Base-by-base conservation (phyloP, 2,888 invertebrate species). In the Cheilosia vernalis region DNA sequence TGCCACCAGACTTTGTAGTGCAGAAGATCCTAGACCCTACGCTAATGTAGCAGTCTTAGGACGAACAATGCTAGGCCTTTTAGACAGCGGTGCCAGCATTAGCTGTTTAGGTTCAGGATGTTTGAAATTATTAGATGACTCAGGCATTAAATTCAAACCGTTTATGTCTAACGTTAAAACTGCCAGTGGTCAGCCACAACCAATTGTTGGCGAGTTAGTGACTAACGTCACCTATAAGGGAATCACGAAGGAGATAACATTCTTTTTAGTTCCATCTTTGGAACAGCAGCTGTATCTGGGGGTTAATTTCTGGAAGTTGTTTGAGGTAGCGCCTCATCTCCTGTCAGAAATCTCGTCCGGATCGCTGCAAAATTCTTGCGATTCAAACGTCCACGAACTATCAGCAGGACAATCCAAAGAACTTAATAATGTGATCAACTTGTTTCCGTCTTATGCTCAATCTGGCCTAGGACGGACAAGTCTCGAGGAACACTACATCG, bases 391-490 rank as follows among this genome's bases (percentile, higher is more conserved):
- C 13, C 53, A 53, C 9, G 49, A 47, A 19, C 17, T 56, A 6
- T 6, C 51, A 13, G 2, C 15, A 0, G n/a, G n/a, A 9, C 27
- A 24, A 9, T 51, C 51, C 51, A 51, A 4, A 13, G 24, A 51
- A 51, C 13, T 51, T 1, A 6, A 51, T 5, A 51, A 27, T 4
- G 27, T 27, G 24, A 51, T 27, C 24, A 51, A 15, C 5, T 51
- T 51, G 49, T 49, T 49, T 49, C 19, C 49, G 10, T 49, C 49
- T 10, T 49, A 5, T 27, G 53, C 27, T 15, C n/a, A 33, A 9
- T 33, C 17, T 17, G 72, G 72, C 21, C 27, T 83, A 6, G 76
- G 87, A 7, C 44, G 64, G 33, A 87, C 76, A 24, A 19, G 24
- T 9, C 10, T 77, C 4, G 49, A 63, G 10, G 27, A 60, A 44